These are phyloP conservation scores for Bradypodion pumilum DNA, from an alignment of 2,797 vertebrate genomes.

Conservation along the genomic window DNA sequence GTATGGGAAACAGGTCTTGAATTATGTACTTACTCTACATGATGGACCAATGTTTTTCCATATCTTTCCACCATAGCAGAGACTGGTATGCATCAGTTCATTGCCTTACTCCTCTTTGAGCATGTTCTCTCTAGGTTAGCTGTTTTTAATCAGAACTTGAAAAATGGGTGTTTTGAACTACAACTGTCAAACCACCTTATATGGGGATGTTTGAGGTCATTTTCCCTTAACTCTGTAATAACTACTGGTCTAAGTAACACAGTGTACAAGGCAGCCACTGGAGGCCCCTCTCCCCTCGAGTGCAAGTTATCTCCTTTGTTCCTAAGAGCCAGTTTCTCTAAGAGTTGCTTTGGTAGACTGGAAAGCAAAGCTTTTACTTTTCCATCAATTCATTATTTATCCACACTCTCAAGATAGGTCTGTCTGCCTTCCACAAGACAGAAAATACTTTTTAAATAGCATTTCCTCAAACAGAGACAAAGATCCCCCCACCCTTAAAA, in stretches of 20 bases:
- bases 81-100: background rate
- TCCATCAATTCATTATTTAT: slow-evolving; percentile 9
- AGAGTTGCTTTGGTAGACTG: background rate
- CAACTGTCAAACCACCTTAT: too few relatives aligned
- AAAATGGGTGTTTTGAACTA: too few relatives aligned
- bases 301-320: background rate
- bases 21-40: background rate
- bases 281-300: too few relatives aligned
- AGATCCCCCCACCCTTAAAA: too few relatives aligned
- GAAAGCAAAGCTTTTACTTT: slow-evolving; percentile 1
- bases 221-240: background rate
- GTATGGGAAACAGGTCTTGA: background rate
- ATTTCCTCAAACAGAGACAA: background rate
- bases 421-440: background rate
- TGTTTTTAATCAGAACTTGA: background rate
- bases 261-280: background rate
- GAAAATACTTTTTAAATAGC: background rate
- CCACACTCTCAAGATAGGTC: background rate
- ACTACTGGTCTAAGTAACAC: background rate
- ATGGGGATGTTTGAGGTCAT: too few relatives aligned
- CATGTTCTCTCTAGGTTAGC: too few relatives aligned
- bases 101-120: background rate
- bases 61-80: background rate
- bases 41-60: background rate
- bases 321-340: background rate